Evolutionary conservation across 64 coral and sea anemone species (phyloP).

Genomic region (Dendronephthya gigantea): DNA sequence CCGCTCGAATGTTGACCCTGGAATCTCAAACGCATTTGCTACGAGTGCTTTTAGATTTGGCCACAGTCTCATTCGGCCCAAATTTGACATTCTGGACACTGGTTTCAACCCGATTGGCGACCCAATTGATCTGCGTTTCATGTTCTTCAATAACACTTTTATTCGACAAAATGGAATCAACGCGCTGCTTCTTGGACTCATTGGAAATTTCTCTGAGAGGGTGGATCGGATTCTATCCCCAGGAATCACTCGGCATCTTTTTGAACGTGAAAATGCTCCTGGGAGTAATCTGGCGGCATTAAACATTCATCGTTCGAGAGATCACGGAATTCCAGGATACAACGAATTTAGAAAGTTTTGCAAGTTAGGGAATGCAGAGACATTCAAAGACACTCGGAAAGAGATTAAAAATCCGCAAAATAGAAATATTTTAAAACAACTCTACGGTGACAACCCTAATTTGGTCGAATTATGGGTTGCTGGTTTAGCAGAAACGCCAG

Average conservation of each 20-base stretch:
- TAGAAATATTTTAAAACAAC: background rate
- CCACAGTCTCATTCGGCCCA: background rate
- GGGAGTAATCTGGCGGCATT: background rate
- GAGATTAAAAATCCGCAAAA: background rate
- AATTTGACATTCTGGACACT: background rate
- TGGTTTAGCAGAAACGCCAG: background rate
- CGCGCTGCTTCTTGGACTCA: background rate
- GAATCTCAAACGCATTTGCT: background rate
- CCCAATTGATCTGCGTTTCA: background rate
- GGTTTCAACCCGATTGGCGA: background rate
- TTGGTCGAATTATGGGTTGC: background rate
- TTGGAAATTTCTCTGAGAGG: background rate
- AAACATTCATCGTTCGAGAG: background rate
- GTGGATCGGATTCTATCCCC: background rate
- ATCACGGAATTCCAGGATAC: background rate
- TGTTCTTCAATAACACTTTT: background rate
- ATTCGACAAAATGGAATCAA: background rate
- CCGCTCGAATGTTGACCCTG: background rate
- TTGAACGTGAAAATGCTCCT: background rate
- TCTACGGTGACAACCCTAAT: background rate
- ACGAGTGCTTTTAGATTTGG: background rate
- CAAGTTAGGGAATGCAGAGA: background rate
- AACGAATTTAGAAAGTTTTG: background rate
- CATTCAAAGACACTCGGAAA: background rate
- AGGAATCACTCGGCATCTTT: background rate